These are phyloP conservation scores for Tragelaphus strepsiceros DNA, from an alignment of 2,113 vertebrate species.

Conservation along the genomic window DNA sequence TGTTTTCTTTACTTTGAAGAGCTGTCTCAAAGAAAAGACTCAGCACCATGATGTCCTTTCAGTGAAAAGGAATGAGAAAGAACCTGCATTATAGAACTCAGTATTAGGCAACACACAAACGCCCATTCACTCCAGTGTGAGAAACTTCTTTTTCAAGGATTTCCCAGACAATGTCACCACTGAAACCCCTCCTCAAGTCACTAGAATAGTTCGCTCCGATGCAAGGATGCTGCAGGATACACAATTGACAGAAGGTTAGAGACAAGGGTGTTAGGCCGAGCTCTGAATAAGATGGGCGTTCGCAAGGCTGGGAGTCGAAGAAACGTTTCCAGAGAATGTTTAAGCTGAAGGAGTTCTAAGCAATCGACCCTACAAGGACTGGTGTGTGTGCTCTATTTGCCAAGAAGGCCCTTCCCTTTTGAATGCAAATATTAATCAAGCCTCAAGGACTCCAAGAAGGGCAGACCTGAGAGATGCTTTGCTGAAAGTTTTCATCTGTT, in stretches of 20 bases:
- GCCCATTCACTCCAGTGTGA: neutral
- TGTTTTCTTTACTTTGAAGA: neutral
- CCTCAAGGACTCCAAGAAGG: neutral
- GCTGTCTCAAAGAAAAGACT: neutral
- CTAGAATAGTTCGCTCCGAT: neutral
- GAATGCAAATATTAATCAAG: neutral
- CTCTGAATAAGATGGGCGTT: neutral
- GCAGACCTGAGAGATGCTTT: neutral
- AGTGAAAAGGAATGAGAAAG: neutral
- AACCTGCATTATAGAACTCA: neutral
- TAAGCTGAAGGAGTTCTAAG: neutral
- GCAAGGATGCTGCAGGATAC: neutral
- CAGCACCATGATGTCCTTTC: neutral
- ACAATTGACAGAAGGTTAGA: neutral
- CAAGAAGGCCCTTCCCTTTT: slow-evolving; percentile 17
- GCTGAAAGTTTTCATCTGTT: neutral
- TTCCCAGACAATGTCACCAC: neutral
- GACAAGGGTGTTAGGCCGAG: neutral
- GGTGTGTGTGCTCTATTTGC: neutral
- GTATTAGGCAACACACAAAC: neutral
- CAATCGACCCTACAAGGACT: neutral
- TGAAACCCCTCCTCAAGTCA: neutral
- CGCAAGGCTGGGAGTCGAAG: neutral
- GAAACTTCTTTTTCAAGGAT: neutral
- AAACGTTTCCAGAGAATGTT: slow-evolving; percentile 41